Percentiles rank a stretch among this genome's conserved stretches.
Conservation (phyloP, 2,888 invertebrate species). For the Stenodera caucasica region DNA sequence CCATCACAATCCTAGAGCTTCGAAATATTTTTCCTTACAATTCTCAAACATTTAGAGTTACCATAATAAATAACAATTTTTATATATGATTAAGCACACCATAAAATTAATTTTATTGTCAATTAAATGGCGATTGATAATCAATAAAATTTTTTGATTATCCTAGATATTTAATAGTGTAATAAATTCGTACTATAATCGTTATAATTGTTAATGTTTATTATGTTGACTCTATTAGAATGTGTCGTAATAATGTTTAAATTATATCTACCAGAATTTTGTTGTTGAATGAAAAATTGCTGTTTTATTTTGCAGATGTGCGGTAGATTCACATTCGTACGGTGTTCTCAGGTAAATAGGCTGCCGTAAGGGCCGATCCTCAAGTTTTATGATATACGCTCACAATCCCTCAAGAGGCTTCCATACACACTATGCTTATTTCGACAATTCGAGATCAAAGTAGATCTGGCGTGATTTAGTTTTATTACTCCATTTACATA, state of each 20-base stretch:
- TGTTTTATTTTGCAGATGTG: constrained; percentile 29
- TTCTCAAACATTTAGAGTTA: neutral
- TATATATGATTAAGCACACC: neutral
- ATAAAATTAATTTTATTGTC: neutral
- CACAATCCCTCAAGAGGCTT: constrained; percentile 44
- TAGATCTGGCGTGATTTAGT: constrained; percentile 43
- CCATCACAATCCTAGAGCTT: neutral
- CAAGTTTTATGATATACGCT: constrained; percentile 42
- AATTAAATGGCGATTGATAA: neutral
- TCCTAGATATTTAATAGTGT: neutral
- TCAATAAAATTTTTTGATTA: neutral
- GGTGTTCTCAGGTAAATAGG: constrained; percentile 45
- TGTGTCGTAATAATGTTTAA: neutral
- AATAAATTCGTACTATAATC: neutral
- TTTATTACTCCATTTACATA: constrained; percentile 36
- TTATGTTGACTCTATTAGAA: neutral
- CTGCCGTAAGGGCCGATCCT: constrained; percentile 40
- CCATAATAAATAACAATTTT: neutral
- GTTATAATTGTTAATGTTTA: neutral
- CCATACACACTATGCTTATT: constrained; percentile 39
- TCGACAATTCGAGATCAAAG: constrained; percentile 42
- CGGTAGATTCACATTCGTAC: constrained; percentile 38
- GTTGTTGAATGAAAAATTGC: constrained; percentile 7
- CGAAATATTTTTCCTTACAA: neutral
- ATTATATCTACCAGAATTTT: neutral